Conservation (phyloP, 35 echinoderm and acorn worm species). For the Lytechinus pictus region DNA sequence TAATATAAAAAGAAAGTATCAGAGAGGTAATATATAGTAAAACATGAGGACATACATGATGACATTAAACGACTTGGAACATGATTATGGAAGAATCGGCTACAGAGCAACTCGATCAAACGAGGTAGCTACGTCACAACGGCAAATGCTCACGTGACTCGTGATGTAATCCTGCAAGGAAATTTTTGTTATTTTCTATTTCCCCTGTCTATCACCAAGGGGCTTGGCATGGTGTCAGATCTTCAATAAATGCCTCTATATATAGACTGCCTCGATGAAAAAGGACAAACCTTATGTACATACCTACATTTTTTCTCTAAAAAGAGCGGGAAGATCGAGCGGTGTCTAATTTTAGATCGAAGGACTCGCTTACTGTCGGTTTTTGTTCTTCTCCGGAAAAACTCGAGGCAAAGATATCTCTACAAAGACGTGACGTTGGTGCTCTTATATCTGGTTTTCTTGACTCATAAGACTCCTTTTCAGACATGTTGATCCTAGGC, state of each 20-base stretch:
- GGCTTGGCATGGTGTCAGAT: not conserved
- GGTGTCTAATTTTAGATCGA: not conserved
- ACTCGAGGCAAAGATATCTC: not conserved
- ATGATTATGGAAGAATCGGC: too few species aligned
- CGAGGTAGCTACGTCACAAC: not conserved
- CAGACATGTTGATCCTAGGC: not conserved
- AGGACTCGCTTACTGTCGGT: not conserved
- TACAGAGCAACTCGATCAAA: not conserved
- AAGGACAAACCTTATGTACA: not conserved
- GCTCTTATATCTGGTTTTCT: not conserved
- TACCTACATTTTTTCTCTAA: not conserved
- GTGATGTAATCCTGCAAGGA: not conserved
- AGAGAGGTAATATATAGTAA: too few species aligned
- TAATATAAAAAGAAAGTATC: too few species aligned
- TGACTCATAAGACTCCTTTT: not conserved
- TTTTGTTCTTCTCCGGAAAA: not conserved
- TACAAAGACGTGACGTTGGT: slow-evolving; percentile 10
- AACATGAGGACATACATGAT: too few species aligned
- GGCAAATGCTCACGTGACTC: not conserved
- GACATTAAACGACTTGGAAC: too few species aligned
- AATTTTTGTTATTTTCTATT: not conserved
- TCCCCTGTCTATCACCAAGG: not conserved
- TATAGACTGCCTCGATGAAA: not conserved
- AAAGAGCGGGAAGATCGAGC: not conserved
- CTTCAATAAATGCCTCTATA: not conserved